Evolutionary conservation across 1,140 invertebrate species (phyloP).

Genomic region (Drosophila azteca): DNA sequence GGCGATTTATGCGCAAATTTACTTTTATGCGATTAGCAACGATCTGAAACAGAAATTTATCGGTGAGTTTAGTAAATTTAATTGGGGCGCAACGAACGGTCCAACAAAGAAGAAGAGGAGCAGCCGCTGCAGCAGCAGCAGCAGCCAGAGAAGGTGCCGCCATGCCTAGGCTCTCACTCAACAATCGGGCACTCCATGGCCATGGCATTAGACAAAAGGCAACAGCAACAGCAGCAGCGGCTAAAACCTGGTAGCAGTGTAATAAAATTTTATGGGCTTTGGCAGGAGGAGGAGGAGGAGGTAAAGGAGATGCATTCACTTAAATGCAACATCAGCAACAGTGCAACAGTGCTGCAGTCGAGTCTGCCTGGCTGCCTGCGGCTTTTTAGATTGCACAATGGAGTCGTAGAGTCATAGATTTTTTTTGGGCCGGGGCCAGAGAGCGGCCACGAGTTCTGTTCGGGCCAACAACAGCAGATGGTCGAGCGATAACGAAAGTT

Average conservation of each 20-base stretch:
- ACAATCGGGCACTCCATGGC: neutral
- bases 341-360: neutral
- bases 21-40: conserved; percentile 81
- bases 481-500: conserved; percentile 38
- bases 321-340: conserved; percentile 16
- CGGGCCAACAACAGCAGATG: conserved; percentile 48
- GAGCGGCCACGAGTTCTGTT: neutral
- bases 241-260: conserved; percentile 65
- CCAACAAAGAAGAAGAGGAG: conserved; percentile 37
- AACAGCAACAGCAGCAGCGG: too few species aligned
- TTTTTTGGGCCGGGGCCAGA: neutral
- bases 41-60: conserved; percentile 75
- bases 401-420: conserved; percentile 15
- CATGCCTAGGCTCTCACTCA: neutral
- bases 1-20: conserved; percentile 81
- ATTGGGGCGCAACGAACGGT: conserved; percentile 65
- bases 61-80: conserved; percentile 81
- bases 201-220: conserved; percentile 63
- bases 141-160: conserved; percentile 21
- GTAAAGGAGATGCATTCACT: conserved; percentile 51
- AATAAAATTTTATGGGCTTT: conserved; percentile 76
- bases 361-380: conserved; percentile 32
- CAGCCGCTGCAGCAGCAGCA: neutral
- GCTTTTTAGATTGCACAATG: conserved; percentile 57
- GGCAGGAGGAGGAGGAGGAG: conserved; percentile 15